phyloP scores from a whole-genome alignment of 1,140 invertebrate genomes.

The Ganaspis sp. region DNA sequence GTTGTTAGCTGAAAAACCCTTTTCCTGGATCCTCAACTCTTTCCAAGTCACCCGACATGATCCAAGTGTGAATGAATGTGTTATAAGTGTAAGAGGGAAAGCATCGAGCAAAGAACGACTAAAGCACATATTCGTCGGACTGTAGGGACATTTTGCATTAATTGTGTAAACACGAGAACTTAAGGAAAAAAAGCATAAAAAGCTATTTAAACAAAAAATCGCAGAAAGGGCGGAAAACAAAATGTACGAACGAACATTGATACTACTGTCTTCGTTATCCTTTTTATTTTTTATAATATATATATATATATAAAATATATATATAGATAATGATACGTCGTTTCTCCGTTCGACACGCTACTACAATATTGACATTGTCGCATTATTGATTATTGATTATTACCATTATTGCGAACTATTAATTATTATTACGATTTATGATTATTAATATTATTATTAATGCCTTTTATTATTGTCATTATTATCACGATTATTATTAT shows the following conservation, averaged over 20 bases:
- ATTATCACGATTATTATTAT: constrained; percentile 65
- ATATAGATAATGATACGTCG: constrained; percentile 53
- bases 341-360: constrained; percentile 70
- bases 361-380: constrained; percentile 70
- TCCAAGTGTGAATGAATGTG: constrained; percentile 74
- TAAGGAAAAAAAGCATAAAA: constrained; percentile 71
- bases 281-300: constrained; percentile 47
- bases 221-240: constrained; percentile 67
- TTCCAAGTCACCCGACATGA: constrained; percentile 43
- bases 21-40: constrained; percentile 30
- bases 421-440: constrained; percentile 63
- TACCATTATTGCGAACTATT: constrained; percentile 68
- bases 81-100: constrained; percentile 67
- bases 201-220: constrained; percentile 57
- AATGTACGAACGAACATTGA: constrained; percentile 72
- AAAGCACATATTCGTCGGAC: constrained; percentile 73
- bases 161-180: constrained; percentile 74
- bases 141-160: constrained; percentile 75
- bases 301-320: constrained; percentile 13
- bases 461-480: constrained; percentile 67
- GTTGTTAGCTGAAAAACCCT: neutral
- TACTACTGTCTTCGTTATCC: constrained; percentile 69
- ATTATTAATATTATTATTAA: constrained; percentile 65
- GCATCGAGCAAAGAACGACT: constrained; percentile 71
- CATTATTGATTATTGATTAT: constrained; percentile 71